Evolutionary conservation across 2,113 vertebrate species (phyloP), one percentile per base, ranked within the genome.

Genomic region (Microcebus tavaratra): DNA sequence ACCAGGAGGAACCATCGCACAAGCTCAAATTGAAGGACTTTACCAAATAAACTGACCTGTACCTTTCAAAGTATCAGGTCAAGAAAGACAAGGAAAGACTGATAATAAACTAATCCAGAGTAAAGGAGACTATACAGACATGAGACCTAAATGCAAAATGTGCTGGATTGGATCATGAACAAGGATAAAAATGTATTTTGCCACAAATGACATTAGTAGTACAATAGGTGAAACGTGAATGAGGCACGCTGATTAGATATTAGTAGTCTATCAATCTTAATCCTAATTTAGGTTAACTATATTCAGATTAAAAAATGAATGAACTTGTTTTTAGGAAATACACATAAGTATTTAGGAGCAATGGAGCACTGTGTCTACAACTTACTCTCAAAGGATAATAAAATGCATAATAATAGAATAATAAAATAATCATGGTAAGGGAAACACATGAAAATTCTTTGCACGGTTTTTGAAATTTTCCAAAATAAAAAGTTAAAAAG

Each of bases 381-480:
- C 34, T 73, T 45, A 72, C 27, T 31, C 25, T 63, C 68, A 25
- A 57, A 59, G 3, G 20, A 11, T 18, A 34, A n/a, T 36, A 70
- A 90, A 20, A 72, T 8, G 12, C 34, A 70, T 34, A 80, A 29
- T 76, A 76, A 75, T 1, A 94, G 36, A 78, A 85, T 25, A 34
- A 45, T 8, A 83, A 86, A 63, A 75, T 39, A 75, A 53, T 67
- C 9, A 63, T 29, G 61, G 61, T 63, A 63, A 63, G 29, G 55
- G 13, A 88, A 91, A 91, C 27, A 68, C 11, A 70, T n/a, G 48
- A 75, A 79, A 83, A 83, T 83, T 91, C 27, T 95, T 55, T 68
- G 57, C 8, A 57, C 13, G 25, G 23, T 14, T 72, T 95, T 25
- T 87, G 59, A 87, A 68, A 50, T n/a, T 83, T 88, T 67, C 63